Percentiles rank a stretch among this genome's conserved stretches.
These are phyloP conservation scores for Hemithea aestivaria DNA, from an alignment of 2,888 invertebrate genomes.

Conservation along the genomic window DNA sequence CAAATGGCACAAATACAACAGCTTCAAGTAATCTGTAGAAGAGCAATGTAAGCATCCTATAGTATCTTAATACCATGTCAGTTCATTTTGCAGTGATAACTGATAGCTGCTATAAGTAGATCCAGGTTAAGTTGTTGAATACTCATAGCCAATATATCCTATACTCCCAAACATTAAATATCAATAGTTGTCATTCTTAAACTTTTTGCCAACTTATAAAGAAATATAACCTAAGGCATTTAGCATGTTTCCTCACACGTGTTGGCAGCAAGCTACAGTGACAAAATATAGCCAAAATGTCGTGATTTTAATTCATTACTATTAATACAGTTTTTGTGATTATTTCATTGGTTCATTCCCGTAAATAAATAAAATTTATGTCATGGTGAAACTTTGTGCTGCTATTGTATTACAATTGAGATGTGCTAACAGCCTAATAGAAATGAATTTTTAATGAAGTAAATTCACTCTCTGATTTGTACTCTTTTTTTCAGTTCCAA, in stretches of 20 bases:
- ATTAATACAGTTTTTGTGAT: too few relatives aligned
- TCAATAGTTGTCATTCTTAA: constrained; percentile 9
- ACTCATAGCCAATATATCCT: constrained; percentile 20
- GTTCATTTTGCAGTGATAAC: constrained; percentile 19
- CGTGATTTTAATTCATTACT: too few relatives aligned
- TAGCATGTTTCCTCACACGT: too few relatives aligned
- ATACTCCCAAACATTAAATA: constrained; percentile 6
- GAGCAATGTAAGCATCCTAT: constrained; percentile 14
- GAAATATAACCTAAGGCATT: too few relatives aligned
- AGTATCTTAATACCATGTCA: constrained; percentile 8
- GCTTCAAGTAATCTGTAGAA: constrained; percentile 26
- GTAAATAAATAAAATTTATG: too few relatives aligned
- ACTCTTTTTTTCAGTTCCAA: constrained; percentile 4
- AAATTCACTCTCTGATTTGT: constrained; percentile 9
- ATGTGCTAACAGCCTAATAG: too few relatives aligned
- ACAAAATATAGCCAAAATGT: too few relatives aligned
- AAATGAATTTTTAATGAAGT: constrained; percentile 4
- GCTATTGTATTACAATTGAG: too few relatives aligned
- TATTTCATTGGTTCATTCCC: too few relatives aligned
- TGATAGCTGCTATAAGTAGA: constrained; percentile 20
- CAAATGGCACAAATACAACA: constrained; percentile 24
- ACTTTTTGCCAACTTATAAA: too few relatives aligned
- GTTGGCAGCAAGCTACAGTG: too few relatives aligned
- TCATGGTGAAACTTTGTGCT: too few relatives aligned
- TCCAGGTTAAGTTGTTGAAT: constrained; percentile 26